Base-by-base conservation (phyloP, 37 sponge, comb jelly and placozoan genomes). In the Eunapius fragilis region DNA sequence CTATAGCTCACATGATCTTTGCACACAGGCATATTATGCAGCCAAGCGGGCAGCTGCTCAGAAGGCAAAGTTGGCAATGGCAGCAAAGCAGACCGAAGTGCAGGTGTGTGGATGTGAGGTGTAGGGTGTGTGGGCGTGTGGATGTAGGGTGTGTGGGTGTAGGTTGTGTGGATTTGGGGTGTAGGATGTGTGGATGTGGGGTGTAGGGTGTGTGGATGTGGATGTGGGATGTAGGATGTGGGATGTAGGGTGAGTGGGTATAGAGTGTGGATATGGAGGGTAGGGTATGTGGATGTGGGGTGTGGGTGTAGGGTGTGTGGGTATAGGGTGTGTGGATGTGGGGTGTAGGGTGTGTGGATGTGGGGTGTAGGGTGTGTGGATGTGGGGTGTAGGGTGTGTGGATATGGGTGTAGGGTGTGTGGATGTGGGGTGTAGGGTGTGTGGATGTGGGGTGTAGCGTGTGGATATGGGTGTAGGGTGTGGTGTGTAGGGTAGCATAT, bases 321-420 rank as follows among this genome's bases (percentile, higher is more conserved):
- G 22, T 26, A n/a, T n/a, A n/a, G n/a, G n/a, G 38, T 75, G 68
- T 74, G 76, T 75, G 33, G 74, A 68, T 75, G 67, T 84, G n/a
- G n/a, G n/a, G n/a, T n/a, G n/a, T n/a, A n/a, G n/a, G n/a, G 76
- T 47, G 76, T 75, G 76, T 45, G 25, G 47, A 67, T 25, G 35
- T 81, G 31, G 36, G 0, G 34, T 81, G 37, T 68, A n/a, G n/a
- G n/a, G 70, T 81, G 13, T 27, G 33, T 80, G 30, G 25, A 37
- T 69, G 70, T 13, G 35, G 24, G 35, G 41, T 31, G 25, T 77
- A 3, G 30, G 68, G 71, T 70, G 38, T 70, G 82, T 82, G 72
- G 71, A 25, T 82, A 47, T 70, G 38, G 32, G 71, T 82, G 72
- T 70, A 26, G 17, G 72, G 11, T 31, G 82, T 68, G 70, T 81